Conservation (phyloP, 1,140 invertebrate genomes). For the Lepidostoma basale region DNA sequence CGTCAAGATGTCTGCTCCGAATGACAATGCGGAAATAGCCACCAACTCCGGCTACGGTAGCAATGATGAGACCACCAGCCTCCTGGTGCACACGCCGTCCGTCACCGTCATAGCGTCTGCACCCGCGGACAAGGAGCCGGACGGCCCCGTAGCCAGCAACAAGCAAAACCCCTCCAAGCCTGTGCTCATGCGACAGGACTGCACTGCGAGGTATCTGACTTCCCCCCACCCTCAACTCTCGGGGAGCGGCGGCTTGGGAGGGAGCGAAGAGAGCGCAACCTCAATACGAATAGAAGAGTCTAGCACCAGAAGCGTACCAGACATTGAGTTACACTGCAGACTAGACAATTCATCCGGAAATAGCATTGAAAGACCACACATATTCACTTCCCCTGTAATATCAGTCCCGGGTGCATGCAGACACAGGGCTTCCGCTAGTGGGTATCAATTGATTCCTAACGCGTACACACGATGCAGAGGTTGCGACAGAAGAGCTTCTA, state of each 20-base stretch:
- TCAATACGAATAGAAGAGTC: slow-evolving; percentile 66
- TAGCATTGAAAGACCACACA: slow-evolving; percentile 57
- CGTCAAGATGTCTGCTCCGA: slow-evolving; percentile 55
- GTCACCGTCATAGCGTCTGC: slow-evolving; percentile 58
- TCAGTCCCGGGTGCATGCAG: slow-evolving; percentile 59
- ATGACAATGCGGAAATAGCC: slow-evolving; percentile 59
- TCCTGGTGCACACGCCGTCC: slow-evolving; percentile 65
- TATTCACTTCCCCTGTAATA: slow-evolving; percentile 61
- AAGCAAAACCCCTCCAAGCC: slow-evolving; percentile 65
- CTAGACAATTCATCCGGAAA: slow-evolving; percentile 52
- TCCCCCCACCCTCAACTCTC: slow-evolving; percentile 75
- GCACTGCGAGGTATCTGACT: slow-evolving; percentile 74
- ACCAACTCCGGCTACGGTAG: slow-evolving; percentile 70
- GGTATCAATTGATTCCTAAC: slow-evolving; percentile 65
- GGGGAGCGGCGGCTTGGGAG: slow-evolving; percentile 67
- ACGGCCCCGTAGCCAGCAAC: slow-evolving; percentile 41
- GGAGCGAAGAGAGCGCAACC: slow-evolving; percentile 77
- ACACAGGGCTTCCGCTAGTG: slow-evolving; percentile 64
- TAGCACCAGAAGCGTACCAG: slow-evolving; percentile 82
- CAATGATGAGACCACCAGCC: slow-evolving; percentile 79
- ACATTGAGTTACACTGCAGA: slow-evolving; percentile 84
- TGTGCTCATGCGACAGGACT: slow-evolving; percentile 82
- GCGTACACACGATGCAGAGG: slow-evolving; percentile 64
- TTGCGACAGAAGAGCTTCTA: slow-evolving; percentile 75
- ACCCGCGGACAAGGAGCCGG: slow-evolving; percentile 51